These are phyloP conservation scores for Cyphomyrus discorhynchus DNA, from an alignment of 2,113 vertebrate species.

Conservation along the genomic window DNA sequence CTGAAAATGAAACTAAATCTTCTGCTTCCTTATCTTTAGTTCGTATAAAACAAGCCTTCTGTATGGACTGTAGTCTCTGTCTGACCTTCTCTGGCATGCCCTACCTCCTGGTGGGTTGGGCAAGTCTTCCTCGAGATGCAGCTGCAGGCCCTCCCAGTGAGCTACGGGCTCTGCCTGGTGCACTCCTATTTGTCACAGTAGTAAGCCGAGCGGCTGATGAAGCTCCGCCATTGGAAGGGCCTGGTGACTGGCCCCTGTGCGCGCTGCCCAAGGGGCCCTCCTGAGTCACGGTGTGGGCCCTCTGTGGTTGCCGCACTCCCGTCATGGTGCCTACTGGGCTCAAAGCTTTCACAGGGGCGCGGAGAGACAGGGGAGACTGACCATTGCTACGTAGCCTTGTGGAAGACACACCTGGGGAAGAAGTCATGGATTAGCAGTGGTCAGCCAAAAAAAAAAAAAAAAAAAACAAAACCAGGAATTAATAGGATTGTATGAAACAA, in stretches of 20 bases:
- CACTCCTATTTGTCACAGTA: constrained; percentile 43
- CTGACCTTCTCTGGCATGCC: constrained; percentile 6
- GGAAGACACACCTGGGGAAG: constrained; percentile 60
- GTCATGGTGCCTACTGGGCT: constrained; percentile 56
- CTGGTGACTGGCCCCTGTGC: constrained; percentile 60
- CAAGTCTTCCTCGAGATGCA: constrained; percentile 60
- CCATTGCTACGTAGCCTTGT: constrained; percentile 63
- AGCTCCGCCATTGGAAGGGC: constrained; percentile 44
- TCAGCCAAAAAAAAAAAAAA: not conserved
- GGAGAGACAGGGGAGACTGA: constrained; percentile 62
- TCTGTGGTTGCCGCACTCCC: constrained; percentile 55
- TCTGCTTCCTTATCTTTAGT: not conserved
- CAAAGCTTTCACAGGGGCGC: constrained; percentile 67
- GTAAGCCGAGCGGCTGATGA: constrained; percentile 43
- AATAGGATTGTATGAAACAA: not conserved
- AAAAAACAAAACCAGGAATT: not conserved
- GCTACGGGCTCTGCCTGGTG: constrained; percentile 41
- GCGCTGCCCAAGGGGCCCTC: constrained; percentile 21
- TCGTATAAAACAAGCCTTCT: not conserved
- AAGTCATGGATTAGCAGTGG: constrained; percentile 2
- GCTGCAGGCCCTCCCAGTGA: constrained; percentile 37
- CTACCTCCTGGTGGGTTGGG: constrained; percentile 68
- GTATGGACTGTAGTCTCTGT: not conserved
- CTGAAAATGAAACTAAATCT: not conserved
- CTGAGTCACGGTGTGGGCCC: constrained; percentile 53